Base-by-base conservation (phyloP, 2,888 invertebrate species). In the Calliopum simillimum region DNA sequence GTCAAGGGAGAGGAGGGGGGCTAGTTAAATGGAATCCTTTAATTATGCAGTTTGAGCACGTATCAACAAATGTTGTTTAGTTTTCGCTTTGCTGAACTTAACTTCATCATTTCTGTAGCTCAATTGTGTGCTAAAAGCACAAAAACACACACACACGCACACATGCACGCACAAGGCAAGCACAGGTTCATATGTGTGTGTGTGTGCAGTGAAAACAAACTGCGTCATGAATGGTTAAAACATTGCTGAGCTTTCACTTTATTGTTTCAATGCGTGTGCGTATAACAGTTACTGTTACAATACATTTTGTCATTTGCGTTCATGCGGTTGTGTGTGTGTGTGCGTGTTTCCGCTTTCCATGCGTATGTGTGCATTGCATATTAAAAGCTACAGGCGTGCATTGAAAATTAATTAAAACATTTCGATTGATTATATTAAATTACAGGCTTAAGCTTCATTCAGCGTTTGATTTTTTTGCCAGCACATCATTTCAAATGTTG, bases 41-140 rank as follows among this genome's bases (percentile, higher is more conserved):
- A 59, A 59, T 59, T 41, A 41, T 41, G n/a, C 19, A 59, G 43
- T 59, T 59, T 59, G 19, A 59, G 33, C 59, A 59, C 59, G 59
- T 59, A 41, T 59, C 43, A 41, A 44, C 66, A 56, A 56, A 66
- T 56, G 56, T 56, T 65, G 33, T 53, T 65, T 65, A 53, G 49
- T 68, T 13, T 41, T 55, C 47, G 21, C 46, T 49, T 63, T 64
- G n/a, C 21, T 21, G 33, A 16, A 62, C 14, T 47, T 62, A 46
- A 59, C 59, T 59, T 59, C 59, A 59, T 59, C 59, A 59, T 59
- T 59, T 59, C 59, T 12, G 12, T 33, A 59, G 16, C 2, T 19
- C 59, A n/a, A 59, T 19, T 41, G 59, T 59, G 59, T 59, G 41
- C 43, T 33, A 33, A 59, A 43, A 62, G 13, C 53, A 44, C 25